These are phyloP conservation scores for Biston stratarius DNA, from an alignment of 2,888 invertebrate genomes.

Conservation along the genomic window DNA sequence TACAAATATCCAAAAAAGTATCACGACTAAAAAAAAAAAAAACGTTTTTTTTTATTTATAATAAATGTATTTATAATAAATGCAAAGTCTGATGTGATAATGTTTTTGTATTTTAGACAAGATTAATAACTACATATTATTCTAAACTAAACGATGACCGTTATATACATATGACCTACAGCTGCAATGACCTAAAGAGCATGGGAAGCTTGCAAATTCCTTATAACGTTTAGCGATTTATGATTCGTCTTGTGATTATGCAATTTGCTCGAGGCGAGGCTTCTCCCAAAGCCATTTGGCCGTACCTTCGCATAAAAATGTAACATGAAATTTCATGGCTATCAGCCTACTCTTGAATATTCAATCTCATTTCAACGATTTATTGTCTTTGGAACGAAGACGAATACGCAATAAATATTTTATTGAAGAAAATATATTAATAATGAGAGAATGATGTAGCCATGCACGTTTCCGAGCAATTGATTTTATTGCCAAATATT, in stretches of 20 bases:
- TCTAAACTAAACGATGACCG: not conserved
- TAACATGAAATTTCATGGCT: slow-evolving; percentile 24
- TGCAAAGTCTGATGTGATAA: slow-evolving; percentile 6
- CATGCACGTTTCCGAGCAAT: not conserved
- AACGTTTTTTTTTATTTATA: not conserved
- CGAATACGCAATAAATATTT: slow-evolving; percentile 6
- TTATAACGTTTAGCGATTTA: slow-evolving; percentile 15
- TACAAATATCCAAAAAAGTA: too few relatives aligned
- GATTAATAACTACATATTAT: too few relatives aligned
- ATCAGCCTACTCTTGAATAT: slow-evolving; percentile 21
- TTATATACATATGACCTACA: not conserved
- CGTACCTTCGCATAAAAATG: slow-evolving; percentile 24
- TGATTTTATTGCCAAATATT: not conserved
- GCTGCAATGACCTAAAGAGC: slow-evolving; percentile 13
- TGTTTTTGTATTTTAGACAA: too few relatives aligned
- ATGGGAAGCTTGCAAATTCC: slow-evolving; percentile 16
- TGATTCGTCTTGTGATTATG: slow-evolving; percentile 22
- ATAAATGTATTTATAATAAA: not conserved
- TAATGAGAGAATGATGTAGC: not conserved
- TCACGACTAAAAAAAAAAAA: too few relatives aligned
- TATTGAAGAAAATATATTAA: slow-evolving; percentile 6
- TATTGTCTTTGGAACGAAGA: slow-evolving; percentile 12
- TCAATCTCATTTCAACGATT: slow-evolving; percentile 17
- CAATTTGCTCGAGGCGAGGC: slow-evolving; percentile 21
- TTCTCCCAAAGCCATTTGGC: slow-evolving; percentile 11